phyloP scores from a whole-genome alignment of 2,797 vertebrate species.

The Brachymystax lenok region DNA sequence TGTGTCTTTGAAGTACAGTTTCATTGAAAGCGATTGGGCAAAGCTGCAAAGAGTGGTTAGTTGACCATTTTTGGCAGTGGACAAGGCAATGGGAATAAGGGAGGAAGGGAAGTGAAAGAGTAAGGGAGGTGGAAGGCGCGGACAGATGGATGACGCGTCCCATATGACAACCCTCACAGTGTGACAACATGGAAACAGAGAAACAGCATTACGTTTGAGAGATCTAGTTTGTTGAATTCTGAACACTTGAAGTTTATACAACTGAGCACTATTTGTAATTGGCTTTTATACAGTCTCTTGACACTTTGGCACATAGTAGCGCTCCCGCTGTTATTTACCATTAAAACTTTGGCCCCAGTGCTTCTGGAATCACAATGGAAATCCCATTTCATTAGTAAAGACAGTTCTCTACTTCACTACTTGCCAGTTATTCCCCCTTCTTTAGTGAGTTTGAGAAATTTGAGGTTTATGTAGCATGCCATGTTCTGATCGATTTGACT shows the following conservation, averaged over 20 bases:
- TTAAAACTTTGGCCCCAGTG: conserved; percentile 42
- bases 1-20: not conserved
- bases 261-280: conserved; percentile 16
- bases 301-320: conserved; percentile 44
- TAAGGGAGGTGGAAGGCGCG: conserved; percentile 35
- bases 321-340: conserved; percentile 56
- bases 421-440: conserved; percentile 36
- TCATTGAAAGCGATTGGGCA: not conserved
- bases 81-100: conserved; percentile 23
- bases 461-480: conserved; percentile 44
- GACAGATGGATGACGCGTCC: conserved; percentile 22
- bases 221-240: not conserved
- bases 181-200: conserved; percentile 43
- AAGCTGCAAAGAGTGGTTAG: conserved; percentile 13
- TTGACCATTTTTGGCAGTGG: conserved; percentile 31
- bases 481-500: conserved; percentile 8
- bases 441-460: conserved; percentile 32
- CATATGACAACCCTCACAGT: conserved; percentile 20
- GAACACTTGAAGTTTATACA: conserved; percentile 10
- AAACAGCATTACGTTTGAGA: conserved; percentile 35
- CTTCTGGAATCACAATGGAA: conserved; percentile 42
- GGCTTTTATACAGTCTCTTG: conserved; percentile 34
- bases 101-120: conserved; percentile 2
- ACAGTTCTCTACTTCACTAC: conserved; percentile 52
- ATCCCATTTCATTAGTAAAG: conserved; percentile 46